These are phyloP conservation scores for Leptothorax acervorum DNA, from an alignment of 2,888 invertebrate species.

Conservation along the genomic window DNA sequence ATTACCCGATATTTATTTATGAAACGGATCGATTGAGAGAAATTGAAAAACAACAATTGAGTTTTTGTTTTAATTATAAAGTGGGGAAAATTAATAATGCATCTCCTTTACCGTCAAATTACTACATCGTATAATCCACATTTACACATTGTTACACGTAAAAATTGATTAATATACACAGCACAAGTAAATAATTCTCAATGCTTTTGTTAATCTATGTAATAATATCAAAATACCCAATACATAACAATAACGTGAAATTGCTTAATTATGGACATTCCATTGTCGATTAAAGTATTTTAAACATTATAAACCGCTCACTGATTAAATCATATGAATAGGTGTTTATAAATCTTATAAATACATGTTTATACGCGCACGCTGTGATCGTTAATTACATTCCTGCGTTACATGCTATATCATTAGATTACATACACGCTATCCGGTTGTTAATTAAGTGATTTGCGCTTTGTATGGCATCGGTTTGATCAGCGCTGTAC, in stretches of 20 bases:
- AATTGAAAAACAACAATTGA: conserved; percentile 71
- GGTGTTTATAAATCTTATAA: conserved; percentile 38
- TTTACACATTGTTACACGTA: background rate
- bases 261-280: conserved; percentile 36
- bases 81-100: conserved; percentile 51
- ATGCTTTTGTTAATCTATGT: conserved; percentile 20
- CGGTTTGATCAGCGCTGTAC: conserved; percentile 56
- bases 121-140: background rate
- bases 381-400: conserved; percentile 6
- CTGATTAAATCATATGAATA: conserved; percentile 30
- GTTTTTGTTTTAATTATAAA: conserved; percentile 47
- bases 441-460: conserved; percentile 66
- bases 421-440: background rate
- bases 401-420: conserved; percentile 9
- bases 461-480: conserved; percentile 51
- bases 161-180: conserved; percentile 27
- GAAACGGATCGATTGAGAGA: conserved; percentile 50
- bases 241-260: conserved; percentile 7
- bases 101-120: background rate
- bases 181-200: conserved; percentile 16
- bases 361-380: background rate
- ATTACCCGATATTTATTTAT: background rate
- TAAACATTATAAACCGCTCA: conserved; percentile 1
- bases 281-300: conserved; percentile 27
- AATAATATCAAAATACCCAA: conserved; percentile 34